Evolutionary conservation across 1,140 invertebrate genomes (phyloP), one percentile per base, ranked within the genome.

Genomic region (Scylla paramamosain): DNA sequence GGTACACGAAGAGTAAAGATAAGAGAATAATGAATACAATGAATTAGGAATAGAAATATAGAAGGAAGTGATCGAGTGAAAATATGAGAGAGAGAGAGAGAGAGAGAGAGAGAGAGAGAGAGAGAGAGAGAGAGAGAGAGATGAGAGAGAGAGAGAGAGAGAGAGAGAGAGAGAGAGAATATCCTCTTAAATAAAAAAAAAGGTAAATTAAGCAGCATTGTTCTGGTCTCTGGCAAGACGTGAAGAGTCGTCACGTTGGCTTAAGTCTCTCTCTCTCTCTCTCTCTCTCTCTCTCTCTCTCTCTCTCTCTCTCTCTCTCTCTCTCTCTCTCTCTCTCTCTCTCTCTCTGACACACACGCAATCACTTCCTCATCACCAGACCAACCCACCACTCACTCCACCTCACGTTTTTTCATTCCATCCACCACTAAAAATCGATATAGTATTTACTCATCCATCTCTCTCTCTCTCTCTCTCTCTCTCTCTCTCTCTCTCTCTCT

Each of bases 401-500:
- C 31, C 6, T 31, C 83, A n/a, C 31, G n/a, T 31, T 31, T n/a
- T n/a, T 31, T 28, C 83, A 28, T 31, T 31, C n/a, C 83, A 84
- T 28, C n/a, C 83, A 28, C 20, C n/a, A 84, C 31, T n/a, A n/a
- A 84, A n/a, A n/a, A 28, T 31, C 31, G 4, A n/a, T 31, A 4
- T 84, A 84, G 7, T 28, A 28, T n/a, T 90, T 39, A 77, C 91
- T 92, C 67, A 29, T 59, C 28, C 4, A 10, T 86, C 45, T 16
- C 45, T 25, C 29, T 16, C 8, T 39, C n/a, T 45, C n/a, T 86
- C 10, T 29, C 28, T 88, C 31, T 88, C 46, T 20, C n/a, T 52
- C 89, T 92, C 91, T 92, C 67, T 77, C 67, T 92, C 91, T 92
- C 91, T 92, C 91, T 92, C 59, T 92, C 91, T 82, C 91, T 82